Evolutionary conservation across 2,797 vertebrate genomes (phyloP), one percentile per base, ranked within the genome.

Genomic region (Catostomus latipinnis): DNA sequence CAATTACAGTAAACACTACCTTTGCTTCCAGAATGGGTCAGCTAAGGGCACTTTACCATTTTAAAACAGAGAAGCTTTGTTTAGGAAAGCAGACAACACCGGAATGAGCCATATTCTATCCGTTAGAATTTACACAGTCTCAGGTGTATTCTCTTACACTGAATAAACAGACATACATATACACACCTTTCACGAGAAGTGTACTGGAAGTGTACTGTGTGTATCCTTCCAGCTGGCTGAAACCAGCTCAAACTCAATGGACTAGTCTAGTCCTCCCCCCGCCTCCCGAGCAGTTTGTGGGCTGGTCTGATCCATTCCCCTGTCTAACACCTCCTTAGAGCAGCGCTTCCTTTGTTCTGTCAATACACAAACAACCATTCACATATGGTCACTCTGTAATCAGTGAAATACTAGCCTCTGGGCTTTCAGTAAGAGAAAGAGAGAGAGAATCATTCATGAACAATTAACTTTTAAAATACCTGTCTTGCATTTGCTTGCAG

Each of bases 301-400:
- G 90, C 87, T 88, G 90, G 90, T 91, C 92, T 93, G 93, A 93
- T 94, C 92, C 93, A 92, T 92, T 93, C 93, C 91, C 92, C 91
- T 93, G 94, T 95, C 94, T 95, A 93, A 94, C 94, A 94, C 94
- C 93, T 94, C 91, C 91, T 94, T 93, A 94, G 92, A 94, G 91
- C 84, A 85, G 90, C 92, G 91, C 66, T 85, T 89, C 89, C 93
- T 94, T 95, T 95, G 94, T 95, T 94, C 94, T 94, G 93, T 94
- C 94, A 95, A 95, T 95, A 94, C 94, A 94, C 94, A 95, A 94
- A 93, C 92, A 90, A 90, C 93, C 93, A 94, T 95, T 95, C 93
- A 94, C 92, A 94, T 80, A 67, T 92, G 91, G 91, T 88, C 88
- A 92, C 93, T 94, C 93, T 94, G 93, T 94, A 95, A 95, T 95